phyloP scores from a whole-genome alignment of 2,113 vertebrate species.

The Aplodontia rufa region DNA sequence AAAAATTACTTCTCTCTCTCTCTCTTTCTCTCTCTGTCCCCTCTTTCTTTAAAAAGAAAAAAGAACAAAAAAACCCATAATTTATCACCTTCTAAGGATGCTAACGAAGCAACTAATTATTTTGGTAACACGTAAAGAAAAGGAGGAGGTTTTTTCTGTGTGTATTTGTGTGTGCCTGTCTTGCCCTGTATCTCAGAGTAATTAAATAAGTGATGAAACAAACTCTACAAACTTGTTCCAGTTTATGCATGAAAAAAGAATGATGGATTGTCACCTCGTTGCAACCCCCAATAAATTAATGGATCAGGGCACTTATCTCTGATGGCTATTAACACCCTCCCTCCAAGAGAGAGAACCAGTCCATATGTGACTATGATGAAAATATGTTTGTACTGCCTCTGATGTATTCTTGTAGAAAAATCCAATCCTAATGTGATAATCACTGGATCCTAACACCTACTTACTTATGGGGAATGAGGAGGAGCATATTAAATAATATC shows the following conservation, averaged over 20 bases:
- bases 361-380: not conserved
- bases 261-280: not conserved
- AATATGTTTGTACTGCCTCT: not conserved
- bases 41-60: no score
- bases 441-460: not conserved
- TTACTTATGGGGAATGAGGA: not conserved
- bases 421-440: not conserved
- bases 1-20: no score
- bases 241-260: not conserved
- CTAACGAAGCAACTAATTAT: not conserved
- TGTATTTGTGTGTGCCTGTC: not conserved
- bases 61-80: no score
- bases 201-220: conserved; percentile 2
- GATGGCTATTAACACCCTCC: not conserved
- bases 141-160: not conserved
- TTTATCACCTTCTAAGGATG: not conserved
- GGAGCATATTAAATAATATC: not conserved
- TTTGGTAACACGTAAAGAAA: not conserved
- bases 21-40: no score
- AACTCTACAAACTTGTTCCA: not conserved
- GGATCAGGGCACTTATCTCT: not conserved
- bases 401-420: not conserved
- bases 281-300: not conserved
- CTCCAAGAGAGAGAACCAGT: not conserved
- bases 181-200: not conserved